Conservation (phyloP, 2,113 vertebrate species). For the Anoura caudifer region DNA sequence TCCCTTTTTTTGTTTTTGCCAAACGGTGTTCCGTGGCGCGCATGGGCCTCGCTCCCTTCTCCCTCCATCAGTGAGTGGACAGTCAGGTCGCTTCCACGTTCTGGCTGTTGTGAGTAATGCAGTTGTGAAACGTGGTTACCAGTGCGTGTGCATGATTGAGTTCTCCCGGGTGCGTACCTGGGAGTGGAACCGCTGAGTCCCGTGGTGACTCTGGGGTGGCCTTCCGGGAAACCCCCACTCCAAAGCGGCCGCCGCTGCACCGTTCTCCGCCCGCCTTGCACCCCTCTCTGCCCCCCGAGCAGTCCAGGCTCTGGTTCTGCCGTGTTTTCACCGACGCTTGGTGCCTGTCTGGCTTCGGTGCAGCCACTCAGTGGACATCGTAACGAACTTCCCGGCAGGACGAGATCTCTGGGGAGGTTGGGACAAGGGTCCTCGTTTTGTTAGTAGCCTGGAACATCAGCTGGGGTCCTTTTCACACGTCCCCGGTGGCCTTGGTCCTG, state of each 20-base stretch:
- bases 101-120: fast-evolving
- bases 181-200: neutral
- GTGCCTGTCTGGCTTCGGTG: neutral
- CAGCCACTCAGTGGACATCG: neutral
- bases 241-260: fast-evolving
- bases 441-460: neutral
- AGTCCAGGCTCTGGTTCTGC: fast-evolving
- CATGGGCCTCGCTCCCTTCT: fast-evolving
- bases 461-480: neutral
- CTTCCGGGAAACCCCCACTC: neutral
- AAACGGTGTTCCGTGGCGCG: fast-evolving
- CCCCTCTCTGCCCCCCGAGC: no score
- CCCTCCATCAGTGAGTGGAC: fast-evolving
- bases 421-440: neutral
- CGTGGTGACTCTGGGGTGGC: no score
- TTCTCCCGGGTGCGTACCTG: neutral
- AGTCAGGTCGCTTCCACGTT: fast-evolving
- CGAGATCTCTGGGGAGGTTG: neutral
- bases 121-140: fast-evolving
- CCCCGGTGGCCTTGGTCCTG: fast-evolving
- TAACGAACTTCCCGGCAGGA: neutral
- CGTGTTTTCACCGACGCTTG: fast-evolving
- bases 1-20: neutral
- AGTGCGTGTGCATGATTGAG: fast-evolving
- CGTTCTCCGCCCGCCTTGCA: fast-evolving